These are phyloP conservation scores for Bergia puertoricense DNA, from an alignment of 92 coral and sea anemone genomes.

Conservation along the genomic window DNA sequence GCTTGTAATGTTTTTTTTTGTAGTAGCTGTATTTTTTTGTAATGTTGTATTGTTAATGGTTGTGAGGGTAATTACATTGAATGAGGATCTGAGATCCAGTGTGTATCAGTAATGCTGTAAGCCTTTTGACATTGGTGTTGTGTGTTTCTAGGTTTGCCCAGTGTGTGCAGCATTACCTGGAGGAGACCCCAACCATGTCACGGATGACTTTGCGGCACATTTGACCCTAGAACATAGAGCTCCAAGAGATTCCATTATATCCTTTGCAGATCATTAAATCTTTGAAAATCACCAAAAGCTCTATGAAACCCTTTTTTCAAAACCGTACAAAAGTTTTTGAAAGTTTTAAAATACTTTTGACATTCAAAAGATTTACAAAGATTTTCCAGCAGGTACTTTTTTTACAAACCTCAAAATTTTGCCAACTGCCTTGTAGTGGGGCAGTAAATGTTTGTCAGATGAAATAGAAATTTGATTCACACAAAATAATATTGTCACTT, in stretches of 20 bases:
- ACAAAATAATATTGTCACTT: too few species aligned
- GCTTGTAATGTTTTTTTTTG: too few species aligned
- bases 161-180: slow-evolving; percentile 99
- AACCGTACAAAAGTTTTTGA: too few species aligned
- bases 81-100: background rate
- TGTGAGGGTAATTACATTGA: background rate
- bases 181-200: slow-evolving; percentile 98
- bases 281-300: background rate
- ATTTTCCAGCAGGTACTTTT: too few species aligned
- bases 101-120: background rate
- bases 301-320: background rate
- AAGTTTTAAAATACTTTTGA: too few species aligned
- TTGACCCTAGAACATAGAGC: slow-evolving; percentile 95
- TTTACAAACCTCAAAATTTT: too few species aligned
- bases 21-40: too few species aligned
- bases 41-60: too few species aligned
- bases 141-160: slow-evolving; percentile 84
- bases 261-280: slow-evolving; percentile 54
- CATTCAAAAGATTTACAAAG: too few species aligned
- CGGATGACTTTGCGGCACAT: slow-evolving; percentile 99
- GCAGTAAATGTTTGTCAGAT: too few species aligned
- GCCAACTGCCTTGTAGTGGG: too few species aligned
- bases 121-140: background rate
- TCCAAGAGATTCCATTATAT: slow-evolving; percentile 90
- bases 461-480: too few species aligned